Evolutionary conservation across 2,888 invertebrate genomes (phyloP), one percentile per base, ranked within the genome.

Genomic region (Drosophila kanekoi): DNA sequence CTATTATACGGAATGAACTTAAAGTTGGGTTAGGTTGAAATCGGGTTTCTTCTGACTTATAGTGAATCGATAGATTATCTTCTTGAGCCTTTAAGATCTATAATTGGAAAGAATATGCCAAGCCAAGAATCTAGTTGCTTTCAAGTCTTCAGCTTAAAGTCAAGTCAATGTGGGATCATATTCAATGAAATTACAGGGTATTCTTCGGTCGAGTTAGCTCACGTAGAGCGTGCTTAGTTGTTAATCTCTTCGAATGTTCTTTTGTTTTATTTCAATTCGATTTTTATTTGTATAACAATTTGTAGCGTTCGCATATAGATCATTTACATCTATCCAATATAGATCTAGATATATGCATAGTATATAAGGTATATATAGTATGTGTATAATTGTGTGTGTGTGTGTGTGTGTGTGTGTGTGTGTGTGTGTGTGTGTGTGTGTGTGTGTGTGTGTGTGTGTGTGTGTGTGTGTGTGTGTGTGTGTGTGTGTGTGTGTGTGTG

Each of bases 261-360:
- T 33, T 35, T 53, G 33, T 47, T 62, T 61, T 52, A 41, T 61
- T 62, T 77, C 45, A 63, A 63, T 63, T 71, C 60, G 44, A 56
- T 57, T 63, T 86, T 86, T 69, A 74, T 74, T 80, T 80, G 87
- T 81, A 86, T 81, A 81, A 81, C 81, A 86, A 83, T 86, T 68
- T 66, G 74, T 86, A 81, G 87, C 87, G 73, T 73, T 79, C 63
- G 68, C 68, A 72, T 69, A 73, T 68, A 75, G 77, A 43, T 53
- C 54, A 54, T 72, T 77, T 62, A 75, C 73, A 77, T 52, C 45
- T 59, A 59, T 74, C 37, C 60, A 62, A 59, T 77, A 77, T 45
- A 66, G 41, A 75, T 60, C 56, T 58, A 45, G 13, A 57, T 62
- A 67, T 28, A 8, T 28, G 8, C 8, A 23, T 6, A 6, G 49